A percentile compares a stretch with the other conserved stretches of the same genome.
phyloP scores from a whole-genome alignment of 2,888 invertebrate species.

The Macrosiphum euphorbiae region DNA sequence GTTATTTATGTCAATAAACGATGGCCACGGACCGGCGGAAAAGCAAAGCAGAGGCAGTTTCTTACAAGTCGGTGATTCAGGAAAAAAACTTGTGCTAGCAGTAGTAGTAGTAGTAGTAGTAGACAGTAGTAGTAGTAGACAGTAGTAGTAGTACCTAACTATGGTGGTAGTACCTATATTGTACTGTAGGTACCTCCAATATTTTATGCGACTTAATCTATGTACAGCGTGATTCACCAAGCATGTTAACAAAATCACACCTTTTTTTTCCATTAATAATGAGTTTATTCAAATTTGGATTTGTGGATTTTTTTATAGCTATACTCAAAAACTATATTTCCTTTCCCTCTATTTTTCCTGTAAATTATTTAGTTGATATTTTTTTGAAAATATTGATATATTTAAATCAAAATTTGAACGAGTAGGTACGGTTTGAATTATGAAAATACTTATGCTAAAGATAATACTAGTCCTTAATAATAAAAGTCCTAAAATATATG shows the following conservation, averaged over 20 bases:
- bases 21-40: background rate
- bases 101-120: background rate
- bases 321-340: background rate
- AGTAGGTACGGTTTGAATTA: background rate
- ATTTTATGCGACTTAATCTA: background rate
- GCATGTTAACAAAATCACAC: background rate
- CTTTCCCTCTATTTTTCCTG: background rate
- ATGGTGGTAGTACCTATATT: background rate
- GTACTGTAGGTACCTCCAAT: background rate
- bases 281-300: background rate
- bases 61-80: accelerated
- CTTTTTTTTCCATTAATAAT: background rate
- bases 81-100: background rate
- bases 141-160: background rate
- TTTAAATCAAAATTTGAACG: background rate
- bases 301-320: background rate
- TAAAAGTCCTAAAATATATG: background rate
- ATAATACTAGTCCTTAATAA: background rate
- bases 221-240: background rate
- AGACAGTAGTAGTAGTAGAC: background rate
- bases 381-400: background rate
- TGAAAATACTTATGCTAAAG: background rate
- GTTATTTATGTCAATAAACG: too few relatives aligned
- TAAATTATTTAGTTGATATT: background rate
- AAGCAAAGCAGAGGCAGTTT: background rate